phyloP scores from a whole-genome alignment of 2,888 invertebrate species.

The Dromius quadrimaculatus region DNA sequence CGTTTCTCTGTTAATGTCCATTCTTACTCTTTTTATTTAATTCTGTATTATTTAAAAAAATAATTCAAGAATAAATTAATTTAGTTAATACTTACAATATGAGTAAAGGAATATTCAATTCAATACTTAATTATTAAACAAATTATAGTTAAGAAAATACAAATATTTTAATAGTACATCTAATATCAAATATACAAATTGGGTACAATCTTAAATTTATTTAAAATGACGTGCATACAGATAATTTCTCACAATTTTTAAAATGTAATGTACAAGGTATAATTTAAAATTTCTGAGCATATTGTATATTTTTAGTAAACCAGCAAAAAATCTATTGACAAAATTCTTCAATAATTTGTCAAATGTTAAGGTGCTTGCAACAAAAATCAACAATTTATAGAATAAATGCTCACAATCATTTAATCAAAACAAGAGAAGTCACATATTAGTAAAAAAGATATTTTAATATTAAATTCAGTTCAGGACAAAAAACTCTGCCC shows the following conservation, averaged over 20 bases:
- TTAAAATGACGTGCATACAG: slow-evolving; percentile 25
- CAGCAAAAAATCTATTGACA: background rate
- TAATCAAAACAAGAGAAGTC: no score
- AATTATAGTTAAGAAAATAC: slow-evolving; percentile 31
- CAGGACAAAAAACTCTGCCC: no score
- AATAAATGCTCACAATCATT: no score
- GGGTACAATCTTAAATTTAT: slow-evolving; percentile 34
- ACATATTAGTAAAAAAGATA: no score
- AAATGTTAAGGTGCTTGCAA: no score
- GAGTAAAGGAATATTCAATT: background rate
- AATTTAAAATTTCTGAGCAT: background rate
- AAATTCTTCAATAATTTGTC: background rate
- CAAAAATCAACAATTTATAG: no score
- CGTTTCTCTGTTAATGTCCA: no score
- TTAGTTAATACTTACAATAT: background rate
- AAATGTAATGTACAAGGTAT: background rate
- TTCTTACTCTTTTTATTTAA: no score
- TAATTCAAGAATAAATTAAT: no score
- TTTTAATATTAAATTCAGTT: no score
- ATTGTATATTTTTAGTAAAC: background rate
- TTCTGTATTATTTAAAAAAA: no score
- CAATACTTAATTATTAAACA: slow-evolving; percentile 21
- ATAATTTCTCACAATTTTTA: background rate
- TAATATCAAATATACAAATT: slow-evolving; percentile 34
- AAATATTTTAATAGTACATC: slow-evolving; percentile 30